phyloP scores from a whole-genome alignment of 2,113 vertebrate genomes.

The Hippocampus barbouri region DNA sequence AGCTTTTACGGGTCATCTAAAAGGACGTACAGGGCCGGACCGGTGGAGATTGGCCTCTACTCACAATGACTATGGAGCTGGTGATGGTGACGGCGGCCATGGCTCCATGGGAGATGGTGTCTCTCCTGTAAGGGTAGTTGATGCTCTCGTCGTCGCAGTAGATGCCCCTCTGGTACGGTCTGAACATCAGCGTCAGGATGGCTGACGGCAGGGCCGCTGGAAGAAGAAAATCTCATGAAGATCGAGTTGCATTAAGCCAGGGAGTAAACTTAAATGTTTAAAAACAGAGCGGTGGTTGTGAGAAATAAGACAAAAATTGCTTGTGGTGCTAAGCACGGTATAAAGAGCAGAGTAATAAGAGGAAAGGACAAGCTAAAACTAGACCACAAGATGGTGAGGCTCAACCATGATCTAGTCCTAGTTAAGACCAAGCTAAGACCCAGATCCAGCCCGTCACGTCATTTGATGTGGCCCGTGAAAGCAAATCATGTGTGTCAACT shows the following conservation, averaged over 20 bases:
- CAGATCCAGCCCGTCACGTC: too few relatives aligned
- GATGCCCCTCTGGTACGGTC: constrained; percentile 83
- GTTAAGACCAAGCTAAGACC: too few relatives aligned
- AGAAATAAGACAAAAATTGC: too few relatives aligned
- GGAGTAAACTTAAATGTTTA: not conserved
- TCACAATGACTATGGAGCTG: constrained; percentile 84
- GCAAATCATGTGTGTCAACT: too few relatives aligned
- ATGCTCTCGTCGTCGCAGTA: constrained; percentile 87
- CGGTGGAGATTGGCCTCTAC: constrained; percentile 28
- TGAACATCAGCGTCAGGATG: constrained; percentile 81
- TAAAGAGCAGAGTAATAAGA: too few relatives aligned
- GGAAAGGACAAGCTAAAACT: too few relatives aligned
- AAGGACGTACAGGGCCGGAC: not conserved
- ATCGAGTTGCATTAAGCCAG: not conserved
- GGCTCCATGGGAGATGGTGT: constrained; percentile 87
- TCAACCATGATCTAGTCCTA: too few relatives aligned
- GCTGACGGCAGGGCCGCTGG: constrained; percentile 83
- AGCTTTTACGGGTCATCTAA: not conserved
- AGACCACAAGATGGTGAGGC: too few relatives aligned
- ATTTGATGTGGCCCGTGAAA: too few relatives aligned
- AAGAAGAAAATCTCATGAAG: not conserved
- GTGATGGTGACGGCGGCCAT: constrained; percentile 88
- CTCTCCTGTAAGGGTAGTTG: constrained; percentile 82
- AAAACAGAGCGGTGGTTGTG: too few relatives aligned
- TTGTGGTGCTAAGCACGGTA: too few relatives aligned